Percentiles rank a stretch among this genome's conserved stretches.
Conservation (phyloP, 2,113 vertebrate genomes). For the Sapayoa aenigma region DNA sequence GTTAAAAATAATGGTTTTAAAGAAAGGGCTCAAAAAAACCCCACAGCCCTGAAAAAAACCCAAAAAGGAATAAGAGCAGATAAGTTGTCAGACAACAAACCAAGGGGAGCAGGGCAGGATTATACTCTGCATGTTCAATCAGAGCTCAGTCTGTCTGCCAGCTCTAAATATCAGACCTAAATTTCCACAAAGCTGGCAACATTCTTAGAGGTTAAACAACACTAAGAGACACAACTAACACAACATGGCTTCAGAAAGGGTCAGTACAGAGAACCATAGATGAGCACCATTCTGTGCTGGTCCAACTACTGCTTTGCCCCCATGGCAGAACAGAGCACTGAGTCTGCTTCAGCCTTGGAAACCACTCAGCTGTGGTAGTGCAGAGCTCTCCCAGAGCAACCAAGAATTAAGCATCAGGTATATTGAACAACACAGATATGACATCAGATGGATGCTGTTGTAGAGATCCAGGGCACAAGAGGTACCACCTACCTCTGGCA, state of each 20-base stretch:
- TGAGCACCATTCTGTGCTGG: not conserved
- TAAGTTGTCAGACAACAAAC: not conserved
- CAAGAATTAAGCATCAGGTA: not conserved
- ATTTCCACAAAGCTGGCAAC: not conserved
- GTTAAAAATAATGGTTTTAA: not conserved
- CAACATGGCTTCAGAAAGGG: not conserved
- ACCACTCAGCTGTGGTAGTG: not conserved
- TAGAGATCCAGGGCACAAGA: not conserved
- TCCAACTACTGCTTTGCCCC: not conserved
- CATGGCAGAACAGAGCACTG: not conserved
- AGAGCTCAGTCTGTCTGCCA: slow-evolving; percentile 32
- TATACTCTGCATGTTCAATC: slow-evolving; percentile 68
- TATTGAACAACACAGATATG: rapidly evolving
- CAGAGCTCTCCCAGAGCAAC: not conserved
- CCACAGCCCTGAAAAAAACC: rapidly evolving
- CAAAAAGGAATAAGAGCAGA: not conserved
- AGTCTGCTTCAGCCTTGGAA: not conserved
- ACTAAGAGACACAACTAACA: not conserved
- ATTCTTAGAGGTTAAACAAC: not conserved
- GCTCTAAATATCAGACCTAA: slow-evolving; percentile 26
- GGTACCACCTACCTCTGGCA: not conserved
- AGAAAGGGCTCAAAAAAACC: not conserved
- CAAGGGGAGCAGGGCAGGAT: not conserved
- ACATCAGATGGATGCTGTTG: not conserved
- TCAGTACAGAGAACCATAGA: not conserved